Percentiles rank a stretch among this genome's conserved stretches.
These are phyloP conservation scores for Xestia ashworthii DNA, from an alignment of 2,888 invertebrate genomes.

Conservation along the genomic window DNA sequence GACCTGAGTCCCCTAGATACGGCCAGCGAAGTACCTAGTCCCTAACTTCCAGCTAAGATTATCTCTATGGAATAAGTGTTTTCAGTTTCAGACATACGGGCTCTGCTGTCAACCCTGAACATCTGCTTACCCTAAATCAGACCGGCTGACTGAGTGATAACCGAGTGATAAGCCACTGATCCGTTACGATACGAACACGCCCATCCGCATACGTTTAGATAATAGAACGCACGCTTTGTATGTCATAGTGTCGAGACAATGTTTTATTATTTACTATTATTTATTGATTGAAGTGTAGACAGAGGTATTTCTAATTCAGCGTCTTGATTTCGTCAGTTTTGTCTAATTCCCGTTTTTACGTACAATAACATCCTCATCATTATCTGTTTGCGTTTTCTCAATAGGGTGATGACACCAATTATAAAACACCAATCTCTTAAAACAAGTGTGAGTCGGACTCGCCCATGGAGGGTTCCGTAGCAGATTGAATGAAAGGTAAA, in stretches of 20 bases:
- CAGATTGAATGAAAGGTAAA: no score
- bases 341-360: no score
- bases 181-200: constrained; percentile 43
- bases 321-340: no score
- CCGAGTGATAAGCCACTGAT: constrained; percentile 41
- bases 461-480: no score
- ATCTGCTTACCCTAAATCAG: not conserved
- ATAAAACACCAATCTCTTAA: no score
- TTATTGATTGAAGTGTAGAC: not conserved
- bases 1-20: not conserved
- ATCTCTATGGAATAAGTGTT: no score
- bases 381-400: no score
- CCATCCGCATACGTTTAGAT: constrained; percentile 30
- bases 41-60: not conserved
- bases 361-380: no score
- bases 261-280: constrained; percentile 45
- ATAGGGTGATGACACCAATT: no score
- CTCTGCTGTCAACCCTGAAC: constrained; percentile 10
- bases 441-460: no score
- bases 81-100: not conserved
- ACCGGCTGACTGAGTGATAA: constrained; percentile 16
- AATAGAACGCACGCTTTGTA: constrained; percentile 8
- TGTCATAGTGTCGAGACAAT: constrained; percentile 6
- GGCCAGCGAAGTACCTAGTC: not conserved
- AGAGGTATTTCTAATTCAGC: no score